Percentiles rank a stretch among this genome's conserved stretches.
Evolutionary conservation across 2,888 invertebrate genomes (phyloP).

Genomic region (Cephus runcator): DNA sequence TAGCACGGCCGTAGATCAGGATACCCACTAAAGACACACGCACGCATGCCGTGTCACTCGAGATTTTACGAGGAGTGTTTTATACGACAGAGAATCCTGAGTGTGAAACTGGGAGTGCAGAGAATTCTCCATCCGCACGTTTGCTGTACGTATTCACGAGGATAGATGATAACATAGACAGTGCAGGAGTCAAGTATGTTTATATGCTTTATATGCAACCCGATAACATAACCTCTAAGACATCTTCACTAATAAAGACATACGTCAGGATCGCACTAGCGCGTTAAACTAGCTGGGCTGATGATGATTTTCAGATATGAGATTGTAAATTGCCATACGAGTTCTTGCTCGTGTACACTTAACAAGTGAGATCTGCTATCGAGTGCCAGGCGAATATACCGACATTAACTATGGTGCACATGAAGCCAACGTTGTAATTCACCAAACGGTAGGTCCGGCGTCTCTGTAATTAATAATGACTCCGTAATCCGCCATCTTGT

Average conservation of each 20-base stretch:
- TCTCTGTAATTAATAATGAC: neutral
- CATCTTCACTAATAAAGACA: slow-evolving; percentile 22
- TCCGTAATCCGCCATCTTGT: neutral
- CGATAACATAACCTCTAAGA: slow-evolving; percentile 5
- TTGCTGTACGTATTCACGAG: neutral
- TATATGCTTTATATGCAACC: neutral
- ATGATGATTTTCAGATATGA: slow-evolving; percentile 24
- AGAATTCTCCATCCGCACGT: neutral
- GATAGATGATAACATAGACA: neutral
- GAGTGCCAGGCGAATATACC: neutral
- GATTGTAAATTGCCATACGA: slow-evolving; percentile 18
- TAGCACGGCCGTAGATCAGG: neutral
- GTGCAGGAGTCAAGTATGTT: neutral
- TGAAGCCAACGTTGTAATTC: neutral
- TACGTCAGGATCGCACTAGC: slow-evolving; percentile 14
- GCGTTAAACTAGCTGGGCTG: slow-evolving; percentile 3
- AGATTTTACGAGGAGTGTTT: neutral
- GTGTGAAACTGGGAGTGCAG: neutral
- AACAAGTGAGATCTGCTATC: neutral
- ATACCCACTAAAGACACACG: neutral
- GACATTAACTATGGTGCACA: neutral
- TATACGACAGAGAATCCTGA: neutral
- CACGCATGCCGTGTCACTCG: neutral
- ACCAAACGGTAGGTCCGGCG: neutral
- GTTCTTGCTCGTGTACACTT: neutral